Evolutionary conservation across 2,888 invertebrate genomes (phyloP), one percentile per base, ranked within the genome.

Genomic region (Parnassius orleans): DNA sequence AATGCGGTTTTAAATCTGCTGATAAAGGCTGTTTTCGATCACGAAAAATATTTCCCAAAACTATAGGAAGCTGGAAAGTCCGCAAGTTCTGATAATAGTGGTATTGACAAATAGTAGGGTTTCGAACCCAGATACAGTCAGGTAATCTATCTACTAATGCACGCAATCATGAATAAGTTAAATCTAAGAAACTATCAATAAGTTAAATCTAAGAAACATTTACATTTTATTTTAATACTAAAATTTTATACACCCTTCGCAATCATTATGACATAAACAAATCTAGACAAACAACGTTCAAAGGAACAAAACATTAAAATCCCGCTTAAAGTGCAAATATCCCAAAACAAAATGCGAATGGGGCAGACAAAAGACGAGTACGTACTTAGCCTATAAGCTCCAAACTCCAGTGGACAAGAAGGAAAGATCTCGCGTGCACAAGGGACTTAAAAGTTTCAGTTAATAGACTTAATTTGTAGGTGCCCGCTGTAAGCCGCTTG

Each of bases 401-500:
- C 84, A 76, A 88, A 90, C 84, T 88, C 84, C 60, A 75, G 72
- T 72, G 80, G 79, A 83, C 87, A 90, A 91, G 90, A 89, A 89
- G 84, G 86, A 87, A 86, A 87, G 83, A 87, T 89, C 81, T 83
- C 86, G 85, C 82, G 84, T 83, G 84, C 81, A 79, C 75, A 80
- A 79, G 77, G 87, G 91, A 89, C 90, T 90, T 90, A 90, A 90
- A 91, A 90, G 87, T 91, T 90, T 82, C 82, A 85, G 77, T 87
- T 87, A 89, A 90, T 90, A 86, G 90, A 88, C 90, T 91, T 91
- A 90, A 90, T 90, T 89, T 90, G 89, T 85, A 88, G 87, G 83
- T 84, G 80, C 79, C 76, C 77, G 71, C 69, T 75, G 75, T 89
- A 87, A 89, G 88, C 88, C 81, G 87, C 85, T 90, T 83, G 83